Conservation (phyloP, 2,113 vertebrate species). For the Eubucco bourcierii region DNA sequence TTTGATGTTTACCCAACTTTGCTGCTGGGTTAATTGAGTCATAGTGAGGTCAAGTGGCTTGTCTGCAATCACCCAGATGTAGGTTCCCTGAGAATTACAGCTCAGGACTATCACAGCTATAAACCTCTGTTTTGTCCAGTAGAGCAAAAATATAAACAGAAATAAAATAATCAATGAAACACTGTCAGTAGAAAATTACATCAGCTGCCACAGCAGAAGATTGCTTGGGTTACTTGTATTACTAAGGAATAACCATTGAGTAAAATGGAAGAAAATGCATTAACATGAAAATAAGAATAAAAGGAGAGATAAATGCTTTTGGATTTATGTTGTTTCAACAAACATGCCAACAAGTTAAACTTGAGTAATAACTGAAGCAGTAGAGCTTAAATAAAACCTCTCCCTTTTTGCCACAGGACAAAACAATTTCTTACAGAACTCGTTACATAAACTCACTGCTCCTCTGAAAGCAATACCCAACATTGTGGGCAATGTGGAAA, state of each 20-base stretch:
- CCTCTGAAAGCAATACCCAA: not conserved
- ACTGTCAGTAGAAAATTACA: not conserved
- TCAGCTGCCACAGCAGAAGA: not conserved
- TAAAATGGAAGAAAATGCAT: slow-evolving; percentile 1
- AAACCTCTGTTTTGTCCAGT: not conserved
- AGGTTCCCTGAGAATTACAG: slow-evolving; percentile 32
- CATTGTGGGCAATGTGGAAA: not conserved
- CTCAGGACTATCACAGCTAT: not conserved
- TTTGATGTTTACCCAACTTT: slow-evolving; percentile 60
- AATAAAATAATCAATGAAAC: slow-evolving; percentile 14
- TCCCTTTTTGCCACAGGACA: not conserved
- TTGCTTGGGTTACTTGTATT: not conserved
- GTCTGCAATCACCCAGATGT: slow-evolving; percentile 47
- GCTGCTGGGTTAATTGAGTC: slow-evolving; percentile 63
- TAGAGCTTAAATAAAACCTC: slow-evolving; percentile 1
- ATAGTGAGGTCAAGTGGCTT: slow-evolving; percentile 62
- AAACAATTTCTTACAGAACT: not conserved
- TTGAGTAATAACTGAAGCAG: not conserved
- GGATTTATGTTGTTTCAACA: not conserved
- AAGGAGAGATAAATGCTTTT: not conserved
- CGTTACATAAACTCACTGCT: not conserved
- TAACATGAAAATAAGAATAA: not conserved
- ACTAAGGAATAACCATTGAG: not conserved
- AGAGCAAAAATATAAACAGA: not conserved
- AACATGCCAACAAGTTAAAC: not conserved